Conservation (phyloP, 2,113 vertebrate genomes). For the Nycticryphes semicollaris region DNA sequence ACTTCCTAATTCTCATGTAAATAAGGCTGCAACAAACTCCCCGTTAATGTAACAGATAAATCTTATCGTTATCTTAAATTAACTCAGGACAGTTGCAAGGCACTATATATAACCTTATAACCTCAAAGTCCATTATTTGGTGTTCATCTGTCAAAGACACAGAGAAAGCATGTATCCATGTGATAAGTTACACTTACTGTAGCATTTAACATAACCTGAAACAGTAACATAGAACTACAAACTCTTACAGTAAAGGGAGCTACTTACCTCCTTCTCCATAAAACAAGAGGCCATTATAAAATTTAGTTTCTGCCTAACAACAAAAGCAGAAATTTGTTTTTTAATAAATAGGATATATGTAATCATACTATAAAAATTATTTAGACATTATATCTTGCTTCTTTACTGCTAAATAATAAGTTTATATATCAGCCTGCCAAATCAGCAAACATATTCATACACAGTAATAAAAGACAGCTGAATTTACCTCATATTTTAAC, state of each 20-base stretch:
- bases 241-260: conserved; percentile 23
- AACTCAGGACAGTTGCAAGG: neutral
- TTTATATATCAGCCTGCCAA: neutral
- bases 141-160: neutral
- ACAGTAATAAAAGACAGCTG: neutral
- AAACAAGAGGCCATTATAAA: conserved; percentile 97
- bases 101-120: neutral
- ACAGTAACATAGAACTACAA: neutral
- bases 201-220: neutral
- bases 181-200: neutral
- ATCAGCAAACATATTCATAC: neutral
- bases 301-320: conserved; percentile 93
- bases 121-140: neutral
- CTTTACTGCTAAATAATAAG: conserved; percentile 19
- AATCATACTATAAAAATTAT: neutral
- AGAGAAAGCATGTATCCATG: neutral
- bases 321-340: conserved; percentile 53
- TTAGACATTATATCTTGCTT: neutral
- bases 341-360: conserved; percentile 1
- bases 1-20: neutral
- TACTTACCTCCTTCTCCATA: conserved; percentile 97
- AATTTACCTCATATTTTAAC: conserved; percentile 93
- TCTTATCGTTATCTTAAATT: neutral
- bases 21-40: neutral
- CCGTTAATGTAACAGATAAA: neutral